Evolutionary conservation across 1,140 invertebrate genomes (phyloP).

Genomic region (Leptoteleia sp.): DNA sequence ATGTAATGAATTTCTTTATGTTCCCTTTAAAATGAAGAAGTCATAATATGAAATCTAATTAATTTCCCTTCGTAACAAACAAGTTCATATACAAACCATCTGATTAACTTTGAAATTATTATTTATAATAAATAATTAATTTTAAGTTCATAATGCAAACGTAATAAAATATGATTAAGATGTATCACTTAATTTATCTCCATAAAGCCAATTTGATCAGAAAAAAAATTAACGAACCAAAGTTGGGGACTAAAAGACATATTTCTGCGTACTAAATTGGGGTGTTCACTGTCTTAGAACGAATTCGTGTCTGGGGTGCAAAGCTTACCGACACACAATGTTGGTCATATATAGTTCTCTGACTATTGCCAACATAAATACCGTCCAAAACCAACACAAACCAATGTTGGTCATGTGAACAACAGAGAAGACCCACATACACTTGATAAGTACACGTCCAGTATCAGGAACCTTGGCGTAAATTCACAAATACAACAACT

Average conservation of each 20-base stretch:
- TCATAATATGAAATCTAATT: no score
- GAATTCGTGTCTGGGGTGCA: slow-evolving; percentile 30
- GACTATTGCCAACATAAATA: slow-evolving; percentile 44
- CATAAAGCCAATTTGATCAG: no score
- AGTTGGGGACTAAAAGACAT: slow-evolving; percentile 9
- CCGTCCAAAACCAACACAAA: slow-evolving; percentile 24
- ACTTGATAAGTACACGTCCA: slow-evolving; percentile 47
- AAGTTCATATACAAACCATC: no score
- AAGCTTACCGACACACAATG: slow-evolving; percentile 34
- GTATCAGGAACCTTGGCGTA: slow-evolving; percentile 29
- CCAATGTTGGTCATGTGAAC: slow-evolving; percentile 36
- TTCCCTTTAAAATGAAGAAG: no score
- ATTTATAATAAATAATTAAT: no score
- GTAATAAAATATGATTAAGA: no score
- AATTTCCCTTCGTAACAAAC: no score
- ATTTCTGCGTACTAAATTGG: slow-evolving; percentile 38
- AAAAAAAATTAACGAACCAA: slow-evolving; percentile 14
- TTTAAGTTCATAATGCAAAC: no score
- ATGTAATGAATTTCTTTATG: no score
- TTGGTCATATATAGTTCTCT: slow-evolving; percentile 29
- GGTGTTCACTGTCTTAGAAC: slow-evolving; percentile 34
- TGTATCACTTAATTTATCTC: no score
- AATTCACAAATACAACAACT: slow-evolving; percentile 20
- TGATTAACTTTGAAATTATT: no score
- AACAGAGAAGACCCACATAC: slow-evolving; percentile 18